Evolutionary conservation across 2,888 invertebrate species (phyloP), one percentile per base, ranked within the genome.

Genomic region (Dryadula phaetusa): DNA sequence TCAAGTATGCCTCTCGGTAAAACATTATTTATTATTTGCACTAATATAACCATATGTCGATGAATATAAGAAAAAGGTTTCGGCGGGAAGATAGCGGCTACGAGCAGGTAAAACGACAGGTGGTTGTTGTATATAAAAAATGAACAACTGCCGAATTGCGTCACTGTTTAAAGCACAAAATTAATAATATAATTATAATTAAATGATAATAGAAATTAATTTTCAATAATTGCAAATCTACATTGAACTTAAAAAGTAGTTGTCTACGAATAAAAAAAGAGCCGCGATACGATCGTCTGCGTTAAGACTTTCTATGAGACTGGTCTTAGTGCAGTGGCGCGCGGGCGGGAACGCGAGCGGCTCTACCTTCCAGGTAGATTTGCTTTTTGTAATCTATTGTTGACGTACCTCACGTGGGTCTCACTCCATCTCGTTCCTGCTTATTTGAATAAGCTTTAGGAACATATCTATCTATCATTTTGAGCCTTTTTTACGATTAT

Each of bases 371-470:
- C 92, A 91, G 92, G 92, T 92, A 92, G 78, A 80, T 77, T 79
- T 74, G 78, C 77, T 87, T 89, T 89, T 77, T 71, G 69, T 83
- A 82, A 83, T 83, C 92, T 89, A 90, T 92, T 91, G 92, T 92
- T 88, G 86, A 85, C 86, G 76, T 83, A 79, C 79, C 86, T 87
- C 91, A 90, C 90, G 90, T 92, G 90, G 86, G 84, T 78, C 79
- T 76, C 75, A 67, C 62, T 67, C 78, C 70, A 70, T 90, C 88
- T 83, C 86, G 81, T 69, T 90, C 84, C 79, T 65, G 66, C 82
- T 70, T 70, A 71, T 71, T 70, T 69, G 54, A 63, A 64, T 60
- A 64, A 67, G 67, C 46, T 68, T 74, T 80, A 78, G 72, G 54
- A 67, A 67, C 70, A 67, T 86, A 82, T 84, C 81, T 65, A 22